These are phyloP conservation scores for Phylloscopus trochilus DNA, from an alignment of 2,113 vertebrate genomes.

Conservation along the genomic window DNA sequence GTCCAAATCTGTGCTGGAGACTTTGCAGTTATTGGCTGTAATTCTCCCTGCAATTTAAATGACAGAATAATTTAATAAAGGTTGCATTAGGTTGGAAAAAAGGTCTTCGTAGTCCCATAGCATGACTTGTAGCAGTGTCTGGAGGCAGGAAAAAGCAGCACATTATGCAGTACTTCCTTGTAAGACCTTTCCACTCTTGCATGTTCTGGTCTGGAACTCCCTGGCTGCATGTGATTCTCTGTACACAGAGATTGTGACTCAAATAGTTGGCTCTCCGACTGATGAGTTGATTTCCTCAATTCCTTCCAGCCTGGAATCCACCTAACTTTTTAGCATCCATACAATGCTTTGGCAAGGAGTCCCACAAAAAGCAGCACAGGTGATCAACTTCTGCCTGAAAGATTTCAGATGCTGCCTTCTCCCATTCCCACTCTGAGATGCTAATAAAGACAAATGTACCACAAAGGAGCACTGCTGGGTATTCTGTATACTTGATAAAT, in stretches of 20 bases:
- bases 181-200: not conserved
- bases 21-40: not conserved
- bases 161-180: not conserved
- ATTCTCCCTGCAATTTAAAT: not conserved
- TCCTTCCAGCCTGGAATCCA: not conserved
- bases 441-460: not conserved
- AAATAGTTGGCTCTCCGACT: not conserved
- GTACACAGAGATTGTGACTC: not conserved
- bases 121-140: not conserved
- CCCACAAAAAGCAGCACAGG: not conserved
- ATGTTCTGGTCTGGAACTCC: not conserved
- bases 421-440: not conserved
- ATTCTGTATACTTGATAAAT: not conserved
- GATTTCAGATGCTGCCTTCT: not conserved
- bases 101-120: not conserved
- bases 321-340: not conserved
- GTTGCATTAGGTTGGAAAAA: not conserved
- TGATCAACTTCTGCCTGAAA: not conserved
- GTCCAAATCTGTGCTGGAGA: not conserved
- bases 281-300: not conserved
- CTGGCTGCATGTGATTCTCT: not conserved
- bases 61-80: not conserved
- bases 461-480: not conserved
- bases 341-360: not conserved
- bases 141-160: not conserved